Percentiles rank a stretch among this genome's conserved stretches.
phyloP scores from a whole-genome alignment of 2,113 vertebrate genomes.

The Misgurnus anguillicaudatus region DNA sequence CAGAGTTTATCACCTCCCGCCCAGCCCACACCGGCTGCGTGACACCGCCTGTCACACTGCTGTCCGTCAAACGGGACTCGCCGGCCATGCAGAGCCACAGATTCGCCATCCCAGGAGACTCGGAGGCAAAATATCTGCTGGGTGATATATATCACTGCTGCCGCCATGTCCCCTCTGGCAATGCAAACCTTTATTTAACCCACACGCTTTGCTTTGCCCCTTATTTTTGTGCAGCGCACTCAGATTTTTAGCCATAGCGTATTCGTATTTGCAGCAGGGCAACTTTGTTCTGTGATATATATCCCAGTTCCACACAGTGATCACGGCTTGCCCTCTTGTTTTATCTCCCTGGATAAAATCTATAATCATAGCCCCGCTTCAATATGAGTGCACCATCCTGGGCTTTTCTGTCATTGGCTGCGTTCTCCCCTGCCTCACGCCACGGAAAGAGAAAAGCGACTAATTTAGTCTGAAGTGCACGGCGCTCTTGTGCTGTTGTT shows the following conservation, averaged over 20 bases:
- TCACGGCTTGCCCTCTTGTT: conserved; percentile 9
- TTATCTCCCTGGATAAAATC: conserved; percentile 26
- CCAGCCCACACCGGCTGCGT: conserved; percentile 57
- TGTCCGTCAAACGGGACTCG: conserved; percentile 60
- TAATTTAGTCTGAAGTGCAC: conserved; percentile 39
- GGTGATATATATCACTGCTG: conserved; percentile 39
- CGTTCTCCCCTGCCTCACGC: background rate
- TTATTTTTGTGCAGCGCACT: conserved; percentile 7
- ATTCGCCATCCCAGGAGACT: conserved; percentile 23
- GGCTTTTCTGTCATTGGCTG: background rate
- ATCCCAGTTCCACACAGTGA: background rate
- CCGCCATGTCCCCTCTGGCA: conserved; percentile 38
- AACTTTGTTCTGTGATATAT: conserved; percentile 28
- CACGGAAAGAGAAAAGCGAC: background rate
- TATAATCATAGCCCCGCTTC: conserved; percentile 1
- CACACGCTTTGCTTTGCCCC: conserved; percentile 19
- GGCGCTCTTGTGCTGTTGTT: conserved; percentile 24
- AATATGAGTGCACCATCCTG: background rate
- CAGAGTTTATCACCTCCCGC: conserved; percentile 60
- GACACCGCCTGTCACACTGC: conserved; percentile 67
- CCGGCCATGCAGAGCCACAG: conserved; percentile 29
- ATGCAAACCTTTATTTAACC: conserved; percentile 37
- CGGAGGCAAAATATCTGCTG: conserved; percentile 30
- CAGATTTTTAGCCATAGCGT: conserved; percentile 1
- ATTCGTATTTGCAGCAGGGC: conserved; percentile 35